Evolutionary conservation across 30 jellyfish, hydroid and myxozoan species (phyloP).

Genomic region (Hydractinia symbiolongicarpus): DNA sequence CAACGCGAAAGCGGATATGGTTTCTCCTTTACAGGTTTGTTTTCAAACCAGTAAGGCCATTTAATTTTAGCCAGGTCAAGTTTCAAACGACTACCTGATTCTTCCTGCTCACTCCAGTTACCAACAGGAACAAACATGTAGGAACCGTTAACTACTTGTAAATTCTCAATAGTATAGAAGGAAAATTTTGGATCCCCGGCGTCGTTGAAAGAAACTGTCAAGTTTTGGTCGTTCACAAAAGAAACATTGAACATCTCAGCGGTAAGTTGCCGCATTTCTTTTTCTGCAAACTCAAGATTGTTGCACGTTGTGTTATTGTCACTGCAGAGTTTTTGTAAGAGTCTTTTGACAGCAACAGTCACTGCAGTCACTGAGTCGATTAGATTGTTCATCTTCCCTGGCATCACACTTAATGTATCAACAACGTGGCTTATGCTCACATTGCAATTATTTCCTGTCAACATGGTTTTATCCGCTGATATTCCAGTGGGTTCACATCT

Average conservation of each 20-base stretch:
- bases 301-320: conserved; percentile 42
- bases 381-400: background rate
- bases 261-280: conserved; percentile 2
- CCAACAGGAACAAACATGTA: conserved; percentile 48
- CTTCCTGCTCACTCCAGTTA: conserved; percentile 41
- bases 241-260: conserved; percentile 31
- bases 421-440: background rate
- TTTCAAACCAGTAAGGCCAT: conserved; percentile 57
- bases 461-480: conserved; percentile 3
- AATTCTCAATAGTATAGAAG: conserved; percentile 64
- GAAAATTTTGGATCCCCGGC: conserved; percentile 61
- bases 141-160: conserved; percentile 35
- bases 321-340: conserved; percentile 19
- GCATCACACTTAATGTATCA: background rate
- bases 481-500: conserved; percentile 22
- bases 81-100: background rate
- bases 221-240: conserved; percentile 32
- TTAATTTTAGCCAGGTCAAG: conserved; percentile 26
- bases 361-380: conserved; percentile 3
- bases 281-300: conserved; percentile 40
- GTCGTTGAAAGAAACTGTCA: conserved; percentile 43
- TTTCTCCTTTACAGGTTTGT: background rate
- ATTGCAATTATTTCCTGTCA: background rate
- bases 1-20: conserved; percentile 57
- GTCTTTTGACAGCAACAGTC: background rate